These are phyloP conservation scores for Donacobius atricapilla DNA, from an alignment of 2,113 vertebrate genomes.

Conservation along the genomic window DNA sequence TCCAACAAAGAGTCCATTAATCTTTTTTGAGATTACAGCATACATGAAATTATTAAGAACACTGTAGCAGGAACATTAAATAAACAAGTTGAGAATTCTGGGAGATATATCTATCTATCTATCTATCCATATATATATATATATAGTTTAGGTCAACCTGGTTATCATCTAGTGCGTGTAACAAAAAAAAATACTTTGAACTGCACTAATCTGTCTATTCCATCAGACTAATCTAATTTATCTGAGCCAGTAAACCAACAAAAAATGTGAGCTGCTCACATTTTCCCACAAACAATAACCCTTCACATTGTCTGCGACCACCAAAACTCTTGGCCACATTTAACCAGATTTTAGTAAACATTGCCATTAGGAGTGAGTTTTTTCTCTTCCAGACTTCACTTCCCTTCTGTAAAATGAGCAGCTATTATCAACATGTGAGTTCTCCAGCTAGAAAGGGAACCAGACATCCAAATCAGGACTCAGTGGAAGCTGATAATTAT, in stretches of 20 bases:
- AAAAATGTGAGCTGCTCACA: background rate
- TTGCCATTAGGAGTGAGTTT: background rate
- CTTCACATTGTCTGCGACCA: background rate
- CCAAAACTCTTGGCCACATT: background rate
- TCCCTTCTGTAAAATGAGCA: background rate
- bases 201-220: background rate
- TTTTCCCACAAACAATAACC: background rate
- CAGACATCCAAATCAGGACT: background rate
- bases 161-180: background rate
- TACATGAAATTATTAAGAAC: conserved; percentile 6
- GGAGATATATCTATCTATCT: background rate
- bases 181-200: conserved; percentile 16
- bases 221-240: background rate
- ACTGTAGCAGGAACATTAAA: background rate
- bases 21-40: background rate
- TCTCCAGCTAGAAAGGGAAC: background rate
- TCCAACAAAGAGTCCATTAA: background rate
- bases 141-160: background rate
- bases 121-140: too few relatives aligned
- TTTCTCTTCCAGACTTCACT: background rate
- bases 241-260: background rate
- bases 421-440: background rate
- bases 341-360: background rate
- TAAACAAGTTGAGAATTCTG: conserved; percentile 4
- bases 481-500: background rate